Evolutionary conservation across 2,888 invertebrate genomes (phyloP).

Genomic region (Plebejus anna): DNA sequence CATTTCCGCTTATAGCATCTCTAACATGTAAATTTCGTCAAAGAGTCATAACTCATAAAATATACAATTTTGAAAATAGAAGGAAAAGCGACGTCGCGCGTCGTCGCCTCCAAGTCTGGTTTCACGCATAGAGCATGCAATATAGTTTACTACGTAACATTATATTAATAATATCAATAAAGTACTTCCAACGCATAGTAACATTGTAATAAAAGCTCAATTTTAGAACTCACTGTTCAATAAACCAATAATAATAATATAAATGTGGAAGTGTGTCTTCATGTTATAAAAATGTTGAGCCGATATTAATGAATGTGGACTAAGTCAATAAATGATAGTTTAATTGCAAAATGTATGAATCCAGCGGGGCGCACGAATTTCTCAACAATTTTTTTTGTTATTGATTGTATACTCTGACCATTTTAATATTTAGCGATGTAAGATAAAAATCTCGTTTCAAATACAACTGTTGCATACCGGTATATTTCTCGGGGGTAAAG

Average conservation of each 20-base stretch:
- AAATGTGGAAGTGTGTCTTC: neutral
- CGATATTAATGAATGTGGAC: too few species aligned
- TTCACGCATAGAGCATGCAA: neutral
- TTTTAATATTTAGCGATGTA: neutral
- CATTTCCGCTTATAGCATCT: constrained; percentile 54
- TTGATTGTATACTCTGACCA: neutral
- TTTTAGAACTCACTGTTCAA: neutral
- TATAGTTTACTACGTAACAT: neutral
- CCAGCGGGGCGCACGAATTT: too few species aligned
- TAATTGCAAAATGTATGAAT: too few species aligned
- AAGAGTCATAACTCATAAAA: constrained; percentile 20
- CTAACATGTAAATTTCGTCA: constrained; percentile 32
- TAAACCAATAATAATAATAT: neutral
- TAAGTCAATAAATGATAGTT: too few species aligned
- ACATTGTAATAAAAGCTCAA: neutral
- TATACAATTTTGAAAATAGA: constrained; percentile 13
- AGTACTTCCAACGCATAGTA: neutral
- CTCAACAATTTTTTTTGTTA: neutral
- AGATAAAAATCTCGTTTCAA: constrained; percentile 10
- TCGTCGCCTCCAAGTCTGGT: neutral
- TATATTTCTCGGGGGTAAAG: constrained; percentile 1
- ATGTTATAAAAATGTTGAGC: too few species aligned
- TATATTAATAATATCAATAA: neutral
- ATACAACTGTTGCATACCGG: neutral
- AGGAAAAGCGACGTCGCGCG: neutral